phyloP scores from a whole-genome alignment of 92 coral and sea anemone genomes.

The Zoanthus solanderi region DNA sequence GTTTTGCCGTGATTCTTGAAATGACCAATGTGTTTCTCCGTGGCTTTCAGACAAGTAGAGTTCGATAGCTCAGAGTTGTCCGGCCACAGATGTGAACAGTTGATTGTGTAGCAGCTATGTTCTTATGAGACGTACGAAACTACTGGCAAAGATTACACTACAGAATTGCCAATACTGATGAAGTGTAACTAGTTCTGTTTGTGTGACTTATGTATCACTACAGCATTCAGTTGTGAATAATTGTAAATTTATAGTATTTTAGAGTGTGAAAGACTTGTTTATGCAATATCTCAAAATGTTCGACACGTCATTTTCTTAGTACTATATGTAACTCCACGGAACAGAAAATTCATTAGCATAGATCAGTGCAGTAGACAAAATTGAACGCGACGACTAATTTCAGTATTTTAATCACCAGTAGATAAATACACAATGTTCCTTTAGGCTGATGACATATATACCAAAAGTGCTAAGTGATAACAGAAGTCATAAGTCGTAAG shows the following conservation, averaged over 20 bases:
- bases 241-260: neutral
- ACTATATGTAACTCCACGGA: neutral
- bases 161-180: slow-evolving; percentile 6
- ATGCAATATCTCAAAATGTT: slow-evolving; percentile 27
- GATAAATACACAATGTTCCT: slow-evolving; percentile 22
- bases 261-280: neutral
- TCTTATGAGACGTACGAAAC: too few species aligned
- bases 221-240: neutral
- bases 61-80: slow-evolving; percentile 43
- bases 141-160: neutral
- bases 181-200: slow-evolving; percentile 1
- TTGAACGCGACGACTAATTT: slow-evolving; percentile 19
- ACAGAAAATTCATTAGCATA: slow-evolving; percentile 9
- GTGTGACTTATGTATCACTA: neutral
- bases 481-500: too few species aligned
- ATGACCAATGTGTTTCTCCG: neutral
- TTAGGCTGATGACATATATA: slow-evolving; percentile 7
- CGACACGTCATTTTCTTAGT: slow-evolving; percentile 33
- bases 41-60: slow-evolving; percentile 41
- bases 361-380: slow-evolving; percentile 22
- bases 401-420: slow-evolving; percentile 20
- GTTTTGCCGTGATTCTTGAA: too few species aligned
- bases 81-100: slow-evolving; percentile 42
- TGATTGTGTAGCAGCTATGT: neutral
- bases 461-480: neutral